These are phyloP conservation scores for Chaetorhynchus papuensis DNA, from an alignment of 2,113 vertebrate species.

Conservation along the genomic window DNA sequence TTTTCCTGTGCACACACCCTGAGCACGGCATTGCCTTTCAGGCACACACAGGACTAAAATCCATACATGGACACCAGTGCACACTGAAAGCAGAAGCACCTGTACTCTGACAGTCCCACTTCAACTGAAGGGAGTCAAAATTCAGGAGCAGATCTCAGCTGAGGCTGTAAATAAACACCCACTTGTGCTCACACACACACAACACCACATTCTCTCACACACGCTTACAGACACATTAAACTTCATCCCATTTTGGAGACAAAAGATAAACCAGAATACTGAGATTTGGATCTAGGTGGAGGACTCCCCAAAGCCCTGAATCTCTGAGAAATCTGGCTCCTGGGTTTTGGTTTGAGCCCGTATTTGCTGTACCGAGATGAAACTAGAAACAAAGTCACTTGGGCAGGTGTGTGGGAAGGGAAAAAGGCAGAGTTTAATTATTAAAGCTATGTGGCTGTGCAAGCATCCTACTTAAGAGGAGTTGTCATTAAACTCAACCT, in stretches of 20 bases:
- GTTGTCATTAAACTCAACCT: conserved; percentile 67
- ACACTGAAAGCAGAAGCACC: neutral
- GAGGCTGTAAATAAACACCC: neutral
- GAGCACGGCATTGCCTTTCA: neutral
- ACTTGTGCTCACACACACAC: neutral
- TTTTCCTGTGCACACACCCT: neutral
- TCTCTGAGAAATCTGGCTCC: neutral
- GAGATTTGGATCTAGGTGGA: neutral
- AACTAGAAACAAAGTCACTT: conserved; percentile 8
- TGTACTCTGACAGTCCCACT: neutral
- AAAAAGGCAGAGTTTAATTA: conserved; percentile 62
- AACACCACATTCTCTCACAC: neutral
- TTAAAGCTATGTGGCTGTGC: conserved; percentile 49
- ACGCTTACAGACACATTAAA: accelerated
- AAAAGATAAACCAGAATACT: neutral
- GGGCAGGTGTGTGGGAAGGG: conserved; percentile 55
- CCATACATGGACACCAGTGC: neutral
- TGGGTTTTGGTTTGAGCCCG: neutral
- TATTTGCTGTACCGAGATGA: neutral
- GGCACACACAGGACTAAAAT: neutral
- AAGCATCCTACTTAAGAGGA: conserved; percentile 64
- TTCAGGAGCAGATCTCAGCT: neutral
- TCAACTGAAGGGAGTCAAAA: neutral
- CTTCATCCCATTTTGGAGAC: neutral
- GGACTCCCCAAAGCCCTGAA: neutral